These are phyloP conservation scores for Unio pictorum DNA, from an alignment of 2,888 invertebrate species.

Conservation along the genomic window DNA sequence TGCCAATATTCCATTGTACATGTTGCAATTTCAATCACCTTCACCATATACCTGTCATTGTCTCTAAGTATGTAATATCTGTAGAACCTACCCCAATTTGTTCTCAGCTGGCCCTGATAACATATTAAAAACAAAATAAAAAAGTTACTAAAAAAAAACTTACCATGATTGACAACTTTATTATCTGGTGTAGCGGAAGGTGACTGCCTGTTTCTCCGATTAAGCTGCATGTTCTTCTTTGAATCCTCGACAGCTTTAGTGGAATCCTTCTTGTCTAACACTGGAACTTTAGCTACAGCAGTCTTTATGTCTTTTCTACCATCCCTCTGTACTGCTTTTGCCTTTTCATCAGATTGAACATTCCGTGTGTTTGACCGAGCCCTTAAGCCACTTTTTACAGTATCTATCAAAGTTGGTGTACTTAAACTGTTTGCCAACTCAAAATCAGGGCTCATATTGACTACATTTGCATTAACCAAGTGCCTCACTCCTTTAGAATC, in stretches of 20 bases:
- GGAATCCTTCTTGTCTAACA: slow-evolving; percentile 21
- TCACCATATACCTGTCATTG: too few species aligned
- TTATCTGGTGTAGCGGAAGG: slow-evolving; percentile 24
- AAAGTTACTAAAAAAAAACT: neutral
- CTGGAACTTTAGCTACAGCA: slow-evolving; percentile 17
- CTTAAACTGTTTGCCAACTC: slow-evolving; percentile 12
- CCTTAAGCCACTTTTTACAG: slow-evolving; percentile 39
- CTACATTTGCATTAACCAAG: slow-evolving; percentile 3
- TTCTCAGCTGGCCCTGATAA: neutral
- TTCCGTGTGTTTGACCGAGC: slow-evolving; percentile 36
- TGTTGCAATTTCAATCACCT: too few species aligned
- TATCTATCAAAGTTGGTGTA: slow-evolving; percentile 23
- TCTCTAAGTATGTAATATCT: too few species aligned
- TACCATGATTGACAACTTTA: neutral
- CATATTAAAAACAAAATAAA: neutral
- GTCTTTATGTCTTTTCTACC: slow-evolving; percentile 27
- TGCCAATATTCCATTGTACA: too few species aligned
- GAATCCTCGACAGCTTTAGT: slow-evolving; percentile 17
- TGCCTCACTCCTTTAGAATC: slow-evolving; percentile 14
- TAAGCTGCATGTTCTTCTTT: slow-evolving; percentile 9
- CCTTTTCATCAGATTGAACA: slow-evolving; percentile 28
- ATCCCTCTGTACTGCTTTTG: slow-evolving; percentile 23
- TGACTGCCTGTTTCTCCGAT: slow-evolving; percentile 34
- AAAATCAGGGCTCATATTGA: slow-evolving; percentile 6
- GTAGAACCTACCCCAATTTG: too few species aligned